Evolutionary conservation across 2,888 invertebrate genomes (phyloP).

Genomic region (Protophormia terraenovae): DNA sequence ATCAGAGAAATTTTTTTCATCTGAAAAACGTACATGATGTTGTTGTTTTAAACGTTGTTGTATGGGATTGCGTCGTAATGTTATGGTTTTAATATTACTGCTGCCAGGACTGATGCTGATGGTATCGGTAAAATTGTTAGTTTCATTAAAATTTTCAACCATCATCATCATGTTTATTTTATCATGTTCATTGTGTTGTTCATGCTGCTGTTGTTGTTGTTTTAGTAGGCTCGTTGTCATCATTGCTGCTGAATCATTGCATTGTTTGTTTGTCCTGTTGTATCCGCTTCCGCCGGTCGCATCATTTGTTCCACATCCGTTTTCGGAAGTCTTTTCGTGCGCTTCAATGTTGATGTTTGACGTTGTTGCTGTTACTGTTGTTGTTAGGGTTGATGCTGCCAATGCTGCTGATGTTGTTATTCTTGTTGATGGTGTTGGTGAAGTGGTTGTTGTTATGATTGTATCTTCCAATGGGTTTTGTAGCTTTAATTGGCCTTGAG

Average conservation of each 20-base stretch:
- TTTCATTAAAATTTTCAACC: conserved; percentile 41
- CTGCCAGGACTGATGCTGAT: conserved; percentile 35
- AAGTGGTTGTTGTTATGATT: conserved; percentile 4
- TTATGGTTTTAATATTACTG: conserved; percentile 59
- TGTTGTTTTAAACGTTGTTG: conserved; percentile 74
- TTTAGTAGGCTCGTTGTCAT: conserved; percentile 45
- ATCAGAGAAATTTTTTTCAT: conserved; percentile 79
- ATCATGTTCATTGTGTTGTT: conserved; percentile 29
- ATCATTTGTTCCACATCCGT: conserved; percentile 65
- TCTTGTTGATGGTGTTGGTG: conserved; percentile 15
- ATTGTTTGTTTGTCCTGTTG: conserved; percentile 63
- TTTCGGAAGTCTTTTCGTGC: conserved; percentile 69
- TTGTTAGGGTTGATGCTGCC: conserved; percentile 1
- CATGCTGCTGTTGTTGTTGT: conserved; percentile 48
- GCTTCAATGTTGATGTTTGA: conserved; percentile 59
- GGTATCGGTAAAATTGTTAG: conserved; percentile 22
- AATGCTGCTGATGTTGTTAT: conserved; percentile 11
- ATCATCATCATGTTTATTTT: conserved; percentile 36
- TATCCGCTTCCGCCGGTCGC: conserved; percentile 67
- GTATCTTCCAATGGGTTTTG: conserved; percentile 17
- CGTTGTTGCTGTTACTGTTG: conserved; percentile 61
- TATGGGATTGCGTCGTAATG: conserved; percentile 59
- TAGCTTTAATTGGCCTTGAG: conserved; percentile 33
- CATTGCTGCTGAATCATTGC: conserved; percentile 51
- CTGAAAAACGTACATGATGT: conserved; percentile 79